Base-by-base conservation (phyloP, 2,888 invertebrate genomes). In the Creontiades dilutus region DNA sequence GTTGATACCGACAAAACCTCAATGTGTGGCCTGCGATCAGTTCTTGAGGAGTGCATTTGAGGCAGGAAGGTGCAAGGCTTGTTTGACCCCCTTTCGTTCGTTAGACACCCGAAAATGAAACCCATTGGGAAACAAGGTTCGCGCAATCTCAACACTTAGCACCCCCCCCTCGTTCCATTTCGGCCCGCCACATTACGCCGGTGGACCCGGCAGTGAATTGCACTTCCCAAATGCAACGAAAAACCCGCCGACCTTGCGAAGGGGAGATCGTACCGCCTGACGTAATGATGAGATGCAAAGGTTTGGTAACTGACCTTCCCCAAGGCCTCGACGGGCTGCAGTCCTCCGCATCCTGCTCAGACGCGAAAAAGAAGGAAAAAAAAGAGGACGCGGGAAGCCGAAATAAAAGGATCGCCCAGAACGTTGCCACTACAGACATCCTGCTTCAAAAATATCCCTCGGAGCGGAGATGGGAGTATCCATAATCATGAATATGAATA, bases 261-360 rank as follows among this genome's bases (percentile, higher is more conserved):
- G n/a, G 57, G 5, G 57, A n/a, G 14, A 55, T 13, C 57, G 57
- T 16, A 16, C n/a, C n/a, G 57, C 57, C 57, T n/a, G 68, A 68
- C 68, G 68, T 12, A 68, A 68, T 27, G 68, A 23, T 5, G 7
- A 19, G 68, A 68, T 27, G 19, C 68, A 68, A 16, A n/a, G 68
- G 19, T 68, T 19, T 86, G 37, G 28, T 57, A 61, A 68, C 75
- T 86, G 86, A 68, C 61, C 86, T 61, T 23, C 5, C 75, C 37
- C 75, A 68, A 68, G 86, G 86, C 52, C n/a, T 82, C 48, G 28
- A 9, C n/a, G 37, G 76, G 13, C 76, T 78, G 37, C 78, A 80
- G 80, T 46, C n/a, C 80, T n/a, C n/a, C 23, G 82, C 82, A 52
- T 52, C 52, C 82, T 52, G 82, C 27, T 82, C 27, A n/a, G 48